A percentile compares a stretch with the other conserved stretches of the same genome.
Evolutionary conservation across 2,797 vertebrate species (phyloP).

Genomic region (Epinephelus coioides): DNA sequence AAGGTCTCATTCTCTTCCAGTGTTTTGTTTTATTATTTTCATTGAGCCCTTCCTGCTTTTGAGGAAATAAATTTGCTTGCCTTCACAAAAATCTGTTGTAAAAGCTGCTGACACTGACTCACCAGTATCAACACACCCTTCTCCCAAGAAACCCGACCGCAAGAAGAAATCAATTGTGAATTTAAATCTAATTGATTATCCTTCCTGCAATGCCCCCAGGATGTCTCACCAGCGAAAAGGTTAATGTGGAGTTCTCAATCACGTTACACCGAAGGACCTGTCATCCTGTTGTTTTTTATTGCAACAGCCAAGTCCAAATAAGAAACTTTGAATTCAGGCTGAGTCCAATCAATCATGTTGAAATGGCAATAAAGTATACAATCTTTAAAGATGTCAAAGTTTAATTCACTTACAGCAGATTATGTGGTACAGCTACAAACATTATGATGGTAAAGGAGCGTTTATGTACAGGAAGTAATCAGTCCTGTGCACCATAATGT

Average conservation of each 20-base stretch:
- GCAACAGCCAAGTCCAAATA: not conserved
- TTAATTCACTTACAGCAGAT: slow-evolving; percentile 16
- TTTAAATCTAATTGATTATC: slow-evolving; percentile 33
- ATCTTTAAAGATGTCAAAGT: not conserved
- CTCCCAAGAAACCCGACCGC: not conserved
- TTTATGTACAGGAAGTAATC: not conserved
- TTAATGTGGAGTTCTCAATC: slow-evolving; percentile 13
- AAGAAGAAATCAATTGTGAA: slow-evolving; percentile 27
- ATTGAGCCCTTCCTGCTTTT: slow-evolving; percentile 16
- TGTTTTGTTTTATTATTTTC: not conserved
- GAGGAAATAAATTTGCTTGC: slow-evolving; percentile 32
- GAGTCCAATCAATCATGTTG: too few relatives aligned
- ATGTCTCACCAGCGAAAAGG: slow-evolving; percentile 8
- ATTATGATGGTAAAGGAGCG: slow-evolving; percentile 1
- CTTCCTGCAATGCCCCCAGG: slow-evolving; percentile 6
- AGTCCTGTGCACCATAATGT: not conserved
- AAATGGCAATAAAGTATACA: too few relatives aligned
- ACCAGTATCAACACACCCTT: not conserved
- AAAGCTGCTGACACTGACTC: slow-evolving; percentile 3
- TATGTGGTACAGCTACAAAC: slow-evolving; percentile 8
- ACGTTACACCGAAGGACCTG: slow-evolving; percentile 8
- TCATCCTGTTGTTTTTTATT: not conserved
- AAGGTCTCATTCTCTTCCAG: not conserved
- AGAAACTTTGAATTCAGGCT: not conserved
- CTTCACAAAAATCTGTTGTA: slow-evolving; percentile 13